Evolutionary conservation across 2,797 vertebrate genomes (phyloP).

Genomic region (Pipistrellus kuhlii): DNA sequence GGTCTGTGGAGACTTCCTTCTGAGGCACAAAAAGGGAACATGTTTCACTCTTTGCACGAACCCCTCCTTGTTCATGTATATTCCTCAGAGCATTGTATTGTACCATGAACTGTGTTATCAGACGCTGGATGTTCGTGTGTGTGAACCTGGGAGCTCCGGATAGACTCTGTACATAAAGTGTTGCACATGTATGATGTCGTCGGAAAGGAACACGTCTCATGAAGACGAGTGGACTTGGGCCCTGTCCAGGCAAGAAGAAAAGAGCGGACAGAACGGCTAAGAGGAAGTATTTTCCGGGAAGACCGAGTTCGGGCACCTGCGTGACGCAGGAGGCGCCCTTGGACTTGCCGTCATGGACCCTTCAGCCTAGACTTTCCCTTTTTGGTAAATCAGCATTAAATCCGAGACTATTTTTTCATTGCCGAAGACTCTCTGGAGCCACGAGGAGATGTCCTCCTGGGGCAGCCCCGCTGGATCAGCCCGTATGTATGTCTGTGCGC

Average conservation of each 20-base stretch:
- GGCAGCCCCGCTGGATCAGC: constrained; percentile 88
- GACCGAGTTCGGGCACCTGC: constrained; percentile 82
- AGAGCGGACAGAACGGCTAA: constrained; percentile 80
- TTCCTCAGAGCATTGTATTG: constrained; percentile 93
- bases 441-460: constrained; percentile 85
- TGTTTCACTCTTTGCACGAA: constrained; percentile 94
- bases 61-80: constrained; percentile 95
- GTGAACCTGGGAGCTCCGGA: constrained; percentile 93
- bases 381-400: constrained; percentile 89
- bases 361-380: constrained; percentile 88
- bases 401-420: constrained; percentile 89
- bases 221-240: constrained; percentile 91
- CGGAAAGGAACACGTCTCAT: constrained; percentile 92
- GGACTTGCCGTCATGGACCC: constrained; percentile 87
- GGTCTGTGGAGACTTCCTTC: constrained; percentile 84
- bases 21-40: constrained; percentile 91
- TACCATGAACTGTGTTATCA: constrained; percentile 92
- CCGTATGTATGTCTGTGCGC: constrained; percentile 92
- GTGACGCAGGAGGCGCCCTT: constrained; percentile 85
- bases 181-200: constrained; percentile 98
- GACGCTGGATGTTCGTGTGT: constrained; percentile 92
- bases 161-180: constrained; percentile 98
- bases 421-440: constrained; percentile 88
- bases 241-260: constrained; percentile 88
- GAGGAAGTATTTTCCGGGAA: constrained; percentile 84